Percentiles rank a stretch among this genome's conserved stretches.
phyloP scores from a whole-genome alignment of 2,113 vertebrate species.

The Arvicanthis niloticus region DNA sequence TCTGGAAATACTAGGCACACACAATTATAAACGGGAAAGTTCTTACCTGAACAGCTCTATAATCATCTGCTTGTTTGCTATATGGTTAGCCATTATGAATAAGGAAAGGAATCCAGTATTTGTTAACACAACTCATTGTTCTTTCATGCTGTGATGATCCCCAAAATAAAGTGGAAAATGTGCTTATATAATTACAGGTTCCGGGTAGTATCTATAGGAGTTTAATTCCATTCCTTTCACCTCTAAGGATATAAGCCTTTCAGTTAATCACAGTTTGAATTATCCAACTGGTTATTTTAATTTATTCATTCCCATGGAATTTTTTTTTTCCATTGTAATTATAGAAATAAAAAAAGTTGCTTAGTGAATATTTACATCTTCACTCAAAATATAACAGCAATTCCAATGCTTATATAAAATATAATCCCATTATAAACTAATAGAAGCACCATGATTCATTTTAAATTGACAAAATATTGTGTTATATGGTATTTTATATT shows the following conservation, averaged over 20 bases:
- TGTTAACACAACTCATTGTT: conserved; percentile 6
- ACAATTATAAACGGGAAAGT: conserved; percentile 63
- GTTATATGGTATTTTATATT: neutral
- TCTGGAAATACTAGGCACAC: neutral
- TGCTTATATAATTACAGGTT: conserved; percentile 63
- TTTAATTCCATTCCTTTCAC: conserved; percentile 63
- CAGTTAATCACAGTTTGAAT: conserved; percentile 80
- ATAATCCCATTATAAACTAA: neutral
- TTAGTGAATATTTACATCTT: neutral
- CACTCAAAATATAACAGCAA: neutral
- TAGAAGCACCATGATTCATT: neutral
- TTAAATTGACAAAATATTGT: neutral
- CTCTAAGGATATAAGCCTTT: conserved; percentile 72
- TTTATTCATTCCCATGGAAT: conserved; percentile 61
- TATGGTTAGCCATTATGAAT: conserved; percentile 36
- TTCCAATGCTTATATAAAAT: neutral
- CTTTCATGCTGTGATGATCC: conserved; percentile 66
- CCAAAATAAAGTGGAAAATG: conserved; percentile 67
- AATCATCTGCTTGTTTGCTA: conserved; percentile 45
- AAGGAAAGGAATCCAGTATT: conserved; percentile 61
- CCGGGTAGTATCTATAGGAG: conserved; percentile 65
- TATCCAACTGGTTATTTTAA: conserved; percentile 77
- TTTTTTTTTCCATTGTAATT: conserved; percentile 42
- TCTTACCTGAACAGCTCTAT: conserved; percentile 48
- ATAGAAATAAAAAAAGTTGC: conserved; percentile 62